Percentiles rank a stretch among this genome's conserved stretches.
Conservation (phyloP, 2,888 invertebrate species). For the Ommatoiulus sabulosus region DNA sequence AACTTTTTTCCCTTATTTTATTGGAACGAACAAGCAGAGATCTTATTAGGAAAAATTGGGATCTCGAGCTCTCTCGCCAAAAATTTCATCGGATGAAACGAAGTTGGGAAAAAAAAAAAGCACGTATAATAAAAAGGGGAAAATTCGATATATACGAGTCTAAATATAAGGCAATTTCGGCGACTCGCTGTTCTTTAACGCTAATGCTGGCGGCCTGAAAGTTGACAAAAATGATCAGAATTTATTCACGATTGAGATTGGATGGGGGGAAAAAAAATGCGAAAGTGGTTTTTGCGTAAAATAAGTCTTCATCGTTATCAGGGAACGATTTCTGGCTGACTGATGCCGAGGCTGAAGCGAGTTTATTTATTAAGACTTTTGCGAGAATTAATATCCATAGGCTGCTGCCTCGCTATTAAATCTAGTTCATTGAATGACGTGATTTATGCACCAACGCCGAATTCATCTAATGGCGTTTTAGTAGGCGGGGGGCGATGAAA, state of each 20-base stretch:
- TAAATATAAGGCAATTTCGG: neutral
- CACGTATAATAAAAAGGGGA: neutral
- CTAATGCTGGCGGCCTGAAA: constrained; percentile 11
- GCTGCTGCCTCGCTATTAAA: constrained; percentile 1
- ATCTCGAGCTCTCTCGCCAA: neutral
- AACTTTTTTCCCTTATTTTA: neutral
- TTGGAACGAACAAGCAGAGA: neutral
- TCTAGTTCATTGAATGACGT: constrained; percentile 1
- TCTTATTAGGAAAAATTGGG: neutral
- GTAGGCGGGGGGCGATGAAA: too few species aligned
- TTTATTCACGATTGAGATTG: neutral
- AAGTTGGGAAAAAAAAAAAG: neutral
- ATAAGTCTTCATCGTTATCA: constrained; percentile 11
- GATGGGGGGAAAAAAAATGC: too few species aligned
- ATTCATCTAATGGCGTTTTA: constrained; percentile 3
- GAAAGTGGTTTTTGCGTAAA: constrained; percentile 10
- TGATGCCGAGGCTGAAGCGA: too few species aligned
- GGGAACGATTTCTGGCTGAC: constrained; percentile 10
- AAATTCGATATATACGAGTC: neutral
- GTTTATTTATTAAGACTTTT: constrained; percentile 11
- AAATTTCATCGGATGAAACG: neutral
- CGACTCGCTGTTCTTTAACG: neutral
- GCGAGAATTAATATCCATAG: constrained; percentile 9
- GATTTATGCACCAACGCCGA: neutral
- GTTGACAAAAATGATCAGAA: constrained; percentile 19